Conservation (phyloP, 2,888 invertebrate genomes). For the Ectropis crepuscularia region DNA sequence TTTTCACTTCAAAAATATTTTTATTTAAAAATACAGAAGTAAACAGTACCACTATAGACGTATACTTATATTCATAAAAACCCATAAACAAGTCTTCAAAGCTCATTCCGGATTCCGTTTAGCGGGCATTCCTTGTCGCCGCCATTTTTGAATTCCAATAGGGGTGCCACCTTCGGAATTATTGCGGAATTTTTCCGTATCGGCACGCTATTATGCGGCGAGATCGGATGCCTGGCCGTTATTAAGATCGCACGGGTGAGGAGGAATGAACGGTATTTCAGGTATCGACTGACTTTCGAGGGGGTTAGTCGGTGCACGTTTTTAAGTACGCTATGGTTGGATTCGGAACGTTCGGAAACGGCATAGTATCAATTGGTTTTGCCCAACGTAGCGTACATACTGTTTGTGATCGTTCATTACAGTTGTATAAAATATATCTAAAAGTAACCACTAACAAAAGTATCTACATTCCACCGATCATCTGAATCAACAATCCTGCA, state of each 20-base stretch:
- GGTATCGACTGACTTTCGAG: slow-evolving; percentile 16
- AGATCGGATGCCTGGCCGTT: slow-evolving; percentile 53
- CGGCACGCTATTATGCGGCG: slow-evolving; percentile 73
- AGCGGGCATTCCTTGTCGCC: slow-evolving; percentile 41
- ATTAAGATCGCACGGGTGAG: slow-evolving; percentile 57
- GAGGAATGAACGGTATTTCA: slow-evolving; percentile 49
- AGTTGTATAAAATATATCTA: no score
- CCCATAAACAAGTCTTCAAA: slow-evolving; percentile 23
- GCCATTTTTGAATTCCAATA: slow-evolving; percentile 75
- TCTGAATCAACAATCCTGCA: no score
- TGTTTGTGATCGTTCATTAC: no score
- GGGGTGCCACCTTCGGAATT: slow-evolving; percentile 60
- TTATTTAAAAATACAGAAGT: no score
- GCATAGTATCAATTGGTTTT: no score
- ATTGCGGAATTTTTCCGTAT: slow-evolving; percentile 74
- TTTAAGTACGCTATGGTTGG: no score
- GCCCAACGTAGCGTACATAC: no score
- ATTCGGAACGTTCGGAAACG: no score
- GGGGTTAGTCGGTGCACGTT: background rate
- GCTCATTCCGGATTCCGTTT: slow-evolving; percentile 49
- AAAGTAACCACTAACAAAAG: no score
- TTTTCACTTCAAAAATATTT: no score
- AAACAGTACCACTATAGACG: no score
- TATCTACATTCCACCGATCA: no score
- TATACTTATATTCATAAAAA: background rate